These are phyloP conservation scores for Diceros bicornis DNA, from an alignment of 2,797 vertebrate genomes.

Conservation along the genomic window DNA sequence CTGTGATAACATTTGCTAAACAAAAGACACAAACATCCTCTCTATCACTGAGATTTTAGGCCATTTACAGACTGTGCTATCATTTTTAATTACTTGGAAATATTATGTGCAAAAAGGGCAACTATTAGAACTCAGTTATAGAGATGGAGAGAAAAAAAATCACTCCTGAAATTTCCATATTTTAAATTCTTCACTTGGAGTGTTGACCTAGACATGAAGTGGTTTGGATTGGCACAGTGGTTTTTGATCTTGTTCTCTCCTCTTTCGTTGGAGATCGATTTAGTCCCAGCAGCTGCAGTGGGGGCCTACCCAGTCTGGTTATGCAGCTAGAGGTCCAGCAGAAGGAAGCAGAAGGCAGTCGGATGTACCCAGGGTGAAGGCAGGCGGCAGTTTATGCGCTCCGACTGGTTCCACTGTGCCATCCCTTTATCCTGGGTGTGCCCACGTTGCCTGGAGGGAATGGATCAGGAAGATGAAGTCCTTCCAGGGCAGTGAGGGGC, in stretches of 20 bases:
- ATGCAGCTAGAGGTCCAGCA: neutral
- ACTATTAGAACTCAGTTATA: neutral
- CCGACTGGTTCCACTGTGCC: accelerated
- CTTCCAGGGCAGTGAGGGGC: too few relatives aligned
- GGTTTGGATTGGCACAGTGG: neutral
- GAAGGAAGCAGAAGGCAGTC: neutral
- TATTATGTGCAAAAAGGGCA: neutral
- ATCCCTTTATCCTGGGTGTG: neutral
- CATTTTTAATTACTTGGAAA: constrained; percentile 72
- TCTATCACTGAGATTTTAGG: constrained; percentile 20
- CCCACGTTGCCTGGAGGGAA: neutral
- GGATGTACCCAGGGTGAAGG: neutral
- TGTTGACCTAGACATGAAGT: neutral
- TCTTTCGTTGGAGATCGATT: neutral
- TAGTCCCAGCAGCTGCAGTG: neutral
- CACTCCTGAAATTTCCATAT: neutral
- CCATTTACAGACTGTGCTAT: neutral
- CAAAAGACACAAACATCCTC: neutral
- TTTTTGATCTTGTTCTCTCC: neutral
- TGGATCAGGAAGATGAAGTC: neutral
- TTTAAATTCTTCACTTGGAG: neutral
- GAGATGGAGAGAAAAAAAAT: neutral
- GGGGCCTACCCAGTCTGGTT: neutral
- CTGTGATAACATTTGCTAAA: constrained; percentile 42
- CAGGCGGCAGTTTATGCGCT: neutral